Base-by-base conservation (phyloP, 2,797 vertebrate genomes). In the Tenualosa thibaudeaui region DNA sequence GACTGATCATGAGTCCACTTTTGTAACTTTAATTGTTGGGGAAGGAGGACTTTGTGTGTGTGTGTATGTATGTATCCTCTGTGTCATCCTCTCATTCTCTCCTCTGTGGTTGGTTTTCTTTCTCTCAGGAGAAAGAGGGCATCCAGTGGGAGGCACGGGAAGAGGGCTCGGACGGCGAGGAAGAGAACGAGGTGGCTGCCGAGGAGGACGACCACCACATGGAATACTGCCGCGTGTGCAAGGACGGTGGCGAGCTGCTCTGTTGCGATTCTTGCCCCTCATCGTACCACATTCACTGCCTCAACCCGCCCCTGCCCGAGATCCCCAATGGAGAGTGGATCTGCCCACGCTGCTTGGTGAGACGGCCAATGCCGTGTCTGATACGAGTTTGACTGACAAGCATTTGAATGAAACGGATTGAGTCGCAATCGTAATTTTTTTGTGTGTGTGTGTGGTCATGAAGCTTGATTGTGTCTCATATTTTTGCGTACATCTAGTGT, bases 241-340 rank as follows among this genome's bases (percentile, higher is more conserved):
- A 99, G 89, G 98, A 99, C 1, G 98, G 98, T 0, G 98, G 98
- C 46, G 98, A 99, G 91, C 95, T 99, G 0, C 95, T 99, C 0
- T 99, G 98, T 95, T 99, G 98, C 81, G 98, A 99, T 92, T 96
- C 97, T 1, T 99, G 98, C 84, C 98, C 98, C 71, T 99, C 98
- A 0, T 99, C 98, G 1, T 99, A 99, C 91, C 98, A 99, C 91
- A 99, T 99, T 91, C 98, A 99, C 94, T 99, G 98, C 91, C 95
- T 99, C 86, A 99, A 99, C 90, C 98, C 98, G 0, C 97, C 98
- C 0, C 94, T 99, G 24, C 97, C 98, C 0, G 98, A 99, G 93
- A 99, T 99, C 89, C 98, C 98, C 89, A 99, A 99, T 0, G 98
- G 98, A 65, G 98, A 99, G 85, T 99, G 98, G 98, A 96, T 99